Percentiles rank a stretch among this genome's conserved stretches.
Evolutionary conservation across 2,888 invertebrate genomes (phyloP).

Genomic region (Coenonympha arcania): DNA sequence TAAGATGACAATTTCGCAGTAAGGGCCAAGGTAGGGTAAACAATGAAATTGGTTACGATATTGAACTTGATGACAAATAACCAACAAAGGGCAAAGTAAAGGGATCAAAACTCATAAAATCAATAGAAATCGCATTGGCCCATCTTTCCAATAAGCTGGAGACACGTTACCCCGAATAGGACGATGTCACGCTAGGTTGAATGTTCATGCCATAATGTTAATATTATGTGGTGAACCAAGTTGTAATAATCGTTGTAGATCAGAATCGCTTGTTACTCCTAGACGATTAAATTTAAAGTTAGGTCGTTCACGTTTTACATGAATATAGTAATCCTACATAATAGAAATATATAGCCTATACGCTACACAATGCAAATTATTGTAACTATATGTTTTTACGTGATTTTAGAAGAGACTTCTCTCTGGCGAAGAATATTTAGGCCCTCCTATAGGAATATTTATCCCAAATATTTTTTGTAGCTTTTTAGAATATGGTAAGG

Average conservation of each 20-base stretch:
- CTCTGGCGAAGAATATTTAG: no score
- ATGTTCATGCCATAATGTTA: constrained; percentile 14
- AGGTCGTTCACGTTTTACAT: not conserved
- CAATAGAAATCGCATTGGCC: constrained; percentile 6
- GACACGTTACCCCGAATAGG: constrained; percentile 13
- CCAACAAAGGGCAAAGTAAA: not conserved
- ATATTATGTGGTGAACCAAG: constrained; percentile 5
- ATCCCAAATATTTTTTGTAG: no score
- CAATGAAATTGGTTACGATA: not conserved
- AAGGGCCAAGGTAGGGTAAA: not conserved
- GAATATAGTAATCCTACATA: not conserved
- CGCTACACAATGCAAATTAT: not conserved
- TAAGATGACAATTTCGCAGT: no score
- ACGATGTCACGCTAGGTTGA: constrained; percentile 17
- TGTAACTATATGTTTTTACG: no score
- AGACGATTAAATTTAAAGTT: not conserved
- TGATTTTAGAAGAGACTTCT: no score
- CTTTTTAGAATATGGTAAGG: no score
- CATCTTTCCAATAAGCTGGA: constrained; percentile 5
- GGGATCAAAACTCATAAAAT: not conserved
- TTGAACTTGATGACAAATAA: not conserved
- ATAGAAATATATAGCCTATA: not conserved
- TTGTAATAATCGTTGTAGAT: not conserved
- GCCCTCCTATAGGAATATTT: no score
- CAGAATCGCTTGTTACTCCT: not conserved